Conservation (phyloP, 2,113 vertebrate genomes). For the Phyllopteryx taeniolatus region DNA sequence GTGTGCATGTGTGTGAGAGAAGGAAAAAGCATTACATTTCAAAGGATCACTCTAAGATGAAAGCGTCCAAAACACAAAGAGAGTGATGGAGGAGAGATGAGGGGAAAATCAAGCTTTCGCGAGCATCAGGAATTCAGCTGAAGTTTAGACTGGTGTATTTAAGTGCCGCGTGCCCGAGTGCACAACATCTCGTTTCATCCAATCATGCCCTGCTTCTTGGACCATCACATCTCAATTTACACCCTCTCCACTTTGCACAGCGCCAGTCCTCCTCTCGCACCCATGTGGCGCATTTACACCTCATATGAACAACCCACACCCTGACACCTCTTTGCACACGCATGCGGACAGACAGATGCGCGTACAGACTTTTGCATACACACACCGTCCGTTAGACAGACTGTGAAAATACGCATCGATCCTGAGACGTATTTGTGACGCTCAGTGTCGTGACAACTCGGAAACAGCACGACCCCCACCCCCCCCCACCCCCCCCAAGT, state of each 20-base stretch:
- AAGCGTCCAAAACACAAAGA: constrained; percentile 61
- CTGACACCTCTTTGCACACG: constrained; percentile 35
- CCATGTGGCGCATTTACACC: constrained; percentile 71
- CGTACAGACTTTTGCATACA: not conserved
- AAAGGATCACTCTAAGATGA: constrained; percentile 60
- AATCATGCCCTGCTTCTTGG: constrained; percentile 58
- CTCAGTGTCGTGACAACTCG: constrained; percentile 41
- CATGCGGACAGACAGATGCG: constrained; percentile 20
- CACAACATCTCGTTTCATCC: constrained; percentile 56
- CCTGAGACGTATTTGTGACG: constrained; percentile 51
- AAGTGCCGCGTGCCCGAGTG: constrained; percentile 33
- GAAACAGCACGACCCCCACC: constrained; percentile 18
- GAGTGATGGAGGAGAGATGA: constrained; percentile 41
- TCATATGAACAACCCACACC: constrained; percentile 32
- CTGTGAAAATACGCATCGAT: constrained; percentile 67
- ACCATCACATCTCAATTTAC: constrained; percentile 72
- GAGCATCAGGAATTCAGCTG: constrained; percentile 49
- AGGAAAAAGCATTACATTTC: constrained; percentile 50
- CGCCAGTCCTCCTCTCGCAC: constrained; percentile 52
- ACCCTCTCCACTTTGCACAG: constrained; percentile 48
- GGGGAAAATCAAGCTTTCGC: constrained; percentile 33
- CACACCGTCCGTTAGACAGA: constrained; percentile 14
- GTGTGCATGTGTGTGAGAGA: constrained; percentile 20
- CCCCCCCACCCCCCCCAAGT: constrained; percentile 27
- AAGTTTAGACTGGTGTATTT: constrained; percentile 42